A percentile compares a stretch with the other conserved stretches of the same genome.
These are phyloP conservation scores for Rotaria magnacalcarata DNA, from an alignment of 2,888 invertebrate genomes.

Conservation along the genomic window DNA sequence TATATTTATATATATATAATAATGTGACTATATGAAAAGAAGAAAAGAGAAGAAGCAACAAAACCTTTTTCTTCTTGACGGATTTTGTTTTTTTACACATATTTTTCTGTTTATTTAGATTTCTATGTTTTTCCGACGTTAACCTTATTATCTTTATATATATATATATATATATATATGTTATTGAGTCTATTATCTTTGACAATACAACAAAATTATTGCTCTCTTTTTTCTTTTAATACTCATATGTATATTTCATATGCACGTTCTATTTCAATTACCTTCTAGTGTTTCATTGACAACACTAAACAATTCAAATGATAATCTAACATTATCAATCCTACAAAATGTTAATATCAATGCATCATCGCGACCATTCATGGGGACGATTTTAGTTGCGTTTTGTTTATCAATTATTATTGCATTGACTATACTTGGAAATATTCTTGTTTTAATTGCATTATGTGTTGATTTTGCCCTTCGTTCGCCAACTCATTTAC, in stretches of 20 bases:
- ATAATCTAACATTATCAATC: neutral
- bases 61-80: no score
- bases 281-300: neutral
- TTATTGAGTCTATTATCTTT: neutral
- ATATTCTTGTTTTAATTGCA: constrained; percentile 63
- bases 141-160: neutral
- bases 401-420: constrained; percentile 58
- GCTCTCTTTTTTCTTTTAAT: neutral
- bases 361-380: neutral
- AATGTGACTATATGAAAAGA: no score
- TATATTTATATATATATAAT: no score
- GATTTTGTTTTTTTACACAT: neutral
- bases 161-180: neutral
- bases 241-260: neutral
- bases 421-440: constrained; percentile 61
- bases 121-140: neutral
- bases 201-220: neutral
- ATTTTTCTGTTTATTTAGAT: neutral
- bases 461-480: constrained; percentile 61
- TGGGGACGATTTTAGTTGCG: constrained; percentile 48
- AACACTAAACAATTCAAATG: neutral
- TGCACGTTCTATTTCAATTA: neutral
- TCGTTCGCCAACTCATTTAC: constrained; percentile 66
- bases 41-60: no score
- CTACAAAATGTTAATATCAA: neutral